Percentiles rank a stretch among this genome's conserved stretches.
Evolutionary conservation across 2,113 vertebrate species (phyloP).

Genomic region (Setophaga petechia): DNA sequence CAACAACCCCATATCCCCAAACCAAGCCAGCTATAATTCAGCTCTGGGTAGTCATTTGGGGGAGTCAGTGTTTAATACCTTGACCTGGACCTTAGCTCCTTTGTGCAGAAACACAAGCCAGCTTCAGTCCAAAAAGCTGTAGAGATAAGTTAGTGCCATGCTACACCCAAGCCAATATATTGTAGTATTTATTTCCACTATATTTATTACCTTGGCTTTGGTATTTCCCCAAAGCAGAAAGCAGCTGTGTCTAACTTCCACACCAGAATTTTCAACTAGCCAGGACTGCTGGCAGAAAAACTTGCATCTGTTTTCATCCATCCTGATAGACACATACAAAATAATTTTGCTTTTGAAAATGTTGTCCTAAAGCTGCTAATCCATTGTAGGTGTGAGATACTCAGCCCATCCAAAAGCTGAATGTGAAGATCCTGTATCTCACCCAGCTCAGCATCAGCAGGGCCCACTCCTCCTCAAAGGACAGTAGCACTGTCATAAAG

Average conservation of each 20-base stretch:
- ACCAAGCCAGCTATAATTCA: not conserved
- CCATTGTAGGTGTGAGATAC: not conserved
- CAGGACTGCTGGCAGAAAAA: not conserved
- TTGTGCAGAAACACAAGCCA: not conserved
- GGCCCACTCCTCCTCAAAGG: not conserved
- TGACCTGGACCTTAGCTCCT: not conserved
- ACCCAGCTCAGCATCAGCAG: not conserved
- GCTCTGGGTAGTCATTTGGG: not conserved
- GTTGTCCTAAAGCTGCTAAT: not conserved
- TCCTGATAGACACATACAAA: not conserved
- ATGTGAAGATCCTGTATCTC: not conserved
- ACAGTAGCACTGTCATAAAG: not conserved
- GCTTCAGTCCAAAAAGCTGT: not conserved
- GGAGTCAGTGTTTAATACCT: not conserved
- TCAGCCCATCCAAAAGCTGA: not conserved
- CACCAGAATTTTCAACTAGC: constrained; percentile 23
- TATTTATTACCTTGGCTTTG: constrained; percentile 36
- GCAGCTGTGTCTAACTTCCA: not conserved
- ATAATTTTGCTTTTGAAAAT: not conserved
- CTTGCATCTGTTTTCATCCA: not conserved
- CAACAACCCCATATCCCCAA: not conserved
- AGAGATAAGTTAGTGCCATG: constrained; percentile 23
- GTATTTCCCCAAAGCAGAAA: constrained; percentile 45
- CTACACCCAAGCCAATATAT: constrained; percentile 13
- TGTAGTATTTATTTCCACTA: constrained; percentile 1